phyloP scores from a whole-genome alignment of 2,888 invertebrate species.

The Smittia sp. region DNA sequence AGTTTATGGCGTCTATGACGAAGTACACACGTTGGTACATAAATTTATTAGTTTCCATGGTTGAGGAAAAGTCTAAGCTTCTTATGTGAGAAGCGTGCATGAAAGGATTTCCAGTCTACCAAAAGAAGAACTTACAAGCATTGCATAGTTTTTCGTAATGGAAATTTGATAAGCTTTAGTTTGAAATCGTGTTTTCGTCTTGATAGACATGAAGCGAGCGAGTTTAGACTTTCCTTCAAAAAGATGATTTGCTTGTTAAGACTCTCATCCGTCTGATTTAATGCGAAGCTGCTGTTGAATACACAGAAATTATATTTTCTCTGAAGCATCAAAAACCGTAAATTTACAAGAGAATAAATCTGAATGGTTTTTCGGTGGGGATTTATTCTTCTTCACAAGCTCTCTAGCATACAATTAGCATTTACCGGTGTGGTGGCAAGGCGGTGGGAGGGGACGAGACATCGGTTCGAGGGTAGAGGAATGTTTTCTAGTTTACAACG shows the following conservation, averaged over 20 bases:
- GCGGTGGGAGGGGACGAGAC: neutral
- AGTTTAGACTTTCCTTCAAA: slow-evolving; percentile 2
- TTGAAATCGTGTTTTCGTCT: neutral
- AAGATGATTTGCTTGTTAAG: neutral
- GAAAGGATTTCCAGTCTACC: too few species aligned
- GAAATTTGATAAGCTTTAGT: slow-evolving; percentile 24
- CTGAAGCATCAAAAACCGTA: slow-evolving; percentile 28
- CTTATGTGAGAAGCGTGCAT: too few species aligned
- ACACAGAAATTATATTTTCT: neutral
- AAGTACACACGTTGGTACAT: too few species aligned
- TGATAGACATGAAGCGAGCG: neutral
- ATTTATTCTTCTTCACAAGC: neutral
- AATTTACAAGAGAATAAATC: slow-evolving; percentile 38
- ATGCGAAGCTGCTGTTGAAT: neutral
- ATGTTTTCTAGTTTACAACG: neutral
- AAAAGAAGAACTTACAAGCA: too few species aligned
- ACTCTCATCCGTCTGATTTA: slow-evolving; percentile 2
- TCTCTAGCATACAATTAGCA: too few species aligned
- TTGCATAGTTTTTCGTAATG: too few species aligned
- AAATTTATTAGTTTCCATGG: too few species aligned
- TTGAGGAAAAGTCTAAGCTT: too few species aligned
- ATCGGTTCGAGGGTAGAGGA: too few species aligned
- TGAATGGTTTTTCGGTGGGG: slow-evolving; percentile 5
- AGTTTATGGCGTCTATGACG: too few species aligned
- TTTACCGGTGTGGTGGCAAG: neutral